Evolutionary conservation across 2,797 vertebrate genomes (phyloP).

Genomic region (Urocyon cinereoargenteus): DNA sequence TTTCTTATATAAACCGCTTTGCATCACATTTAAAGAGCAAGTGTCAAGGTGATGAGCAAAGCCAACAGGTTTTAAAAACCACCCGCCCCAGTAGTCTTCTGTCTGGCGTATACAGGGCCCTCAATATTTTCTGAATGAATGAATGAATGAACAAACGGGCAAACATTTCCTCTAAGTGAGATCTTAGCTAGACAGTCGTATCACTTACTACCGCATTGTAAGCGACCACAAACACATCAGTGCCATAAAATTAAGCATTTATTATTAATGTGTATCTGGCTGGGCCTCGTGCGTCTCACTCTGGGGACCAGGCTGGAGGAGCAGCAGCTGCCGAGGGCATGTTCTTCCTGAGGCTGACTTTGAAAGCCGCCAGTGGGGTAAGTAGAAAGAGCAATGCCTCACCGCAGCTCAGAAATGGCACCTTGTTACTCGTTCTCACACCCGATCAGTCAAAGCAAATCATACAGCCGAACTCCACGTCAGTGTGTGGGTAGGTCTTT

Average conservation of each 20-base stretch:
- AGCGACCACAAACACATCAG: background rate
- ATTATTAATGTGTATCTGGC: background rate
- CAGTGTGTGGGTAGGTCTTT: background rate
- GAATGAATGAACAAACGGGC: background rate
- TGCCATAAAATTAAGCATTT: background rate
- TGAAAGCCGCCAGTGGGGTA: background rate
- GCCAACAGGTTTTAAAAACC: background rate
- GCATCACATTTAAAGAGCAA: background rate
- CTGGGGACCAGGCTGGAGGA: background rate
- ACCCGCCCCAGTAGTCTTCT: background rate
- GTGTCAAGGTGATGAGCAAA: background rate
- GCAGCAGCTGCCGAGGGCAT: background rate
- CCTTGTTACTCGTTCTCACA: background rate
- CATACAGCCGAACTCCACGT: background rate
- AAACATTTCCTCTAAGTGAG: background rate
- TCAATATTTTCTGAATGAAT: slow-evolving; percentile 28
- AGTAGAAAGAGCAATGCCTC: background rate
- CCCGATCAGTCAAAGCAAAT: background rate
- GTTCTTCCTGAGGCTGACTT: background rate
- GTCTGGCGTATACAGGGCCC: background rate
- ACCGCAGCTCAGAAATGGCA: background rate
- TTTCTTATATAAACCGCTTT: slow-evolving; percentile 38
- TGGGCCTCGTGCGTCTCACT: background rate
- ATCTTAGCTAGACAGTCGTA: background rate
- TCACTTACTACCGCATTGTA: background rate